phyloP scores from a whole-genome alignment of 2,113 vertebrate genomes.

The Himantopus leucocephalus region DNA sequence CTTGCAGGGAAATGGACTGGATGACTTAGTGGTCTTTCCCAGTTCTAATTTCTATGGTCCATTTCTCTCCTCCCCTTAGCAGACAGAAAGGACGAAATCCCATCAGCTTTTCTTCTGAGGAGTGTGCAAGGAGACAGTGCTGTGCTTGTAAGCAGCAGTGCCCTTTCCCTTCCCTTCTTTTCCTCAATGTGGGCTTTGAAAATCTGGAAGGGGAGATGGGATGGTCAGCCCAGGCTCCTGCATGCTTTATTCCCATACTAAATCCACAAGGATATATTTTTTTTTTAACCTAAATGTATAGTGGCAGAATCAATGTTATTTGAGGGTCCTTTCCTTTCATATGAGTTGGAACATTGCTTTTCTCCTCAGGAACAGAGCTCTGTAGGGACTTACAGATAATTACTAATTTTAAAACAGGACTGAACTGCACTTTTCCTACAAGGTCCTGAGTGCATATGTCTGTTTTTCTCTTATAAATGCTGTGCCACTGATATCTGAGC shows the following conservation, averaged over 20 bases:
- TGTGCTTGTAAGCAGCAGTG: background rate
- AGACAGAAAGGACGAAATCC: background rate
- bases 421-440: background rate
- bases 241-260: background rate
- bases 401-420: background rate
- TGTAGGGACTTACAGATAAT: background rate
- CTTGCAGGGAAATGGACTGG: slow-evolving; percentile 25
- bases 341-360: background rate
- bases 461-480: background rate
- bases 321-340: background rate
- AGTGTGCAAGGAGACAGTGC: background rate
- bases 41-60: slow-evolving; percentile 54
- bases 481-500: background rate
- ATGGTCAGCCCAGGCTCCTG: background rate
- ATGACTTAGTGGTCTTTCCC: slow-evolving; percentile 17
- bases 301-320: background rate
- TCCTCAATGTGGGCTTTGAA: background rate
- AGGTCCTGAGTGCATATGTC: background rate
- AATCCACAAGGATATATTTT: background rate
- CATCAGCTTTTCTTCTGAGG: background rate
- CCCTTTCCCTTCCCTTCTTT: background rate
- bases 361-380: background rate
- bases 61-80: slow-evolving; percentile 25
- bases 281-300: background rate
- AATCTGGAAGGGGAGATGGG: background rate